Conservation (phyloP, 2,797 vertebrate species). For the Neosalanx taihuensis region DNA sequence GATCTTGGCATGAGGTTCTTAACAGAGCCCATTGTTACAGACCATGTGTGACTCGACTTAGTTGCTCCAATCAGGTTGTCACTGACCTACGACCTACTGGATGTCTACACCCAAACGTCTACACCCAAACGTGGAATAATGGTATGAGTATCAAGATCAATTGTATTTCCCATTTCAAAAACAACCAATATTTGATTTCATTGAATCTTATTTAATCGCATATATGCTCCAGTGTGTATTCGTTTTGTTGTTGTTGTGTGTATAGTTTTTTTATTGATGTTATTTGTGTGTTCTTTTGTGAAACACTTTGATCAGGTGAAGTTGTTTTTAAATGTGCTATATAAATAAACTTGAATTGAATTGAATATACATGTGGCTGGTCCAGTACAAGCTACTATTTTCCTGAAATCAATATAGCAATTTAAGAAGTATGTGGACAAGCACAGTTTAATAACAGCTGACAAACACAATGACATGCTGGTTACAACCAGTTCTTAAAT, state of each 20-base stretch:
- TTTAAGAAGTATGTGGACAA: neutral
- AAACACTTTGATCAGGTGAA: too few species aligned
- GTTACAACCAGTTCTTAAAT: neutral
- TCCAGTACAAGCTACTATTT: neutral
- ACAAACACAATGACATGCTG: neutral
- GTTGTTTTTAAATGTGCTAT: too few species aligned
- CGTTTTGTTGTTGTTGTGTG: too few species aligned
- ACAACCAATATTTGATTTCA: neutral
- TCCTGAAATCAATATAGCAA: neutral
- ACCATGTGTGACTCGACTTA: constrained; percentile 24
- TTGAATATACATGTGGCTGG: neutral
- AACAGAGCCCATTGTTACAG: constrained; percentile 23
- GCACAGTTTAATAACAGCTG: neutral
- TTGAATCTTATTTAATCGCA: too few species aligned
- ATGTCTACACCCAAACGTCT: neutral
- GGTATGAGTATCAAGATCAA: neutral
- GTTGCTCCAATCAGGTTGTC: neutral
- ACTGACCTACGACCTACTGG: constrained; percentile 23
- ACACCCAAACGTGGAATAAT: constrained; percentile 30
- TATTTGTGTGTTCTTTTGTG: too few species aligned
- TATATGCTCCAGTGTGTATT: too few species aligned
- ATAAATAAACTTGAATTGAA: too few species aligned
- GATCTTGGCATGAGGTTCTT: constrained; percentile 2
- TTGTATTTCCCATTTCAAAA: constrained; percentile 10
- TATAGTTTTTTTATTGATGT: too few species aligned